Conservation (phyloP, 1,140 invertebrate genomes). For the Drosophila arawakana region DNA sequence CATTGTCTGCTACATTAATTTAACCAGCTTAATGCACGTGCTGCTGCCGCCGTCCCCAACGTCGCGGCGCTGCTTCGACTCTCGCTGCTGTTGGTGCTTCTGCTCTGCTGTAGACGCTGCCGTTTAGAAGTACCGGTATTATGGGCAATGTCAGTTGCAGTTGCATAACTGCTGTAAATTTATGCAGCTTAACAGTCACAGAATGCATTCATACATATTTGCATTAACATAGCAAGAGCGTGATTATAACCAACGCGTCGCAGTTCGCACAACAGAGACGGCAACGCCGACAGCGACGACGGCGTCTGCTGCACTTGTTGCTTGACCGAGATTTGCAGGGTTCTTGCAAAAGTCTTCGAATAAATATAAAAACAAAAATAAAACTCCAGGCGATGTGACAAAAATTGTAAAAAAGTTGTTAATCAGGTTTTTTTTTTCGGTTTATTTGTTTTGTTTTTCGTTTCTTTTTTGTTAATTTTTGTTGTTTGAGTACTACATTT, state of each 20-base stretch:
- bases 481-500: background rate
- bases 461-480: background rate
- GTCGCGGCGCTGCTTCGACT: too few relatives aligned
- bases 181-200: conserved; percentile 41
- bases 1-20: conserved; percentile 64
- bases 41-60: conserved; percentile 29
- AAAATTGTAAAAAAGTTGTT: conserved; percentile 43
- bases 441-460: conserved; percentile 9
- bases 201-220: conserved; percentile 18
- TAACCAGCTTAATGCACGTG: conserved; percentile 73
- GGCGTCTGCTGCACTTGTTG: conserved; percentile 44
- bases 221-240: conserved; percentile 44
- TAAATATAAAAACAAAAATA: conserved; percentile 5
- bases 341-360: conserved; percentile 36
- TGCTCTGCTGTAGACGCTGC: conserved; percentile 19
- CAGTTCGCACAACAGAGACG: conserved; percentile 23
- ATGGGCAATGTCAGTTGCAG: conserved; percentile 54
- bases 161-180: conserved; percentile 59
- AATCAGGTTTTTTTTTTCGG: conserved; percentile 28
- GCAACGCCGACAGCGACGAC: background rate
- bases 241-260: conserved; percentile 33
- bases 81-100: background rate
- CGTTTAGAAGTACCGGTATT: conserved; percentile 77
- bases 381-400: conserved; percentile 40
- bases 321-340: conserved; percentile 49